Conservation (phyloP, 1,140 invertebrate genomes). For the Atopsyche davidsoni region DNA sequence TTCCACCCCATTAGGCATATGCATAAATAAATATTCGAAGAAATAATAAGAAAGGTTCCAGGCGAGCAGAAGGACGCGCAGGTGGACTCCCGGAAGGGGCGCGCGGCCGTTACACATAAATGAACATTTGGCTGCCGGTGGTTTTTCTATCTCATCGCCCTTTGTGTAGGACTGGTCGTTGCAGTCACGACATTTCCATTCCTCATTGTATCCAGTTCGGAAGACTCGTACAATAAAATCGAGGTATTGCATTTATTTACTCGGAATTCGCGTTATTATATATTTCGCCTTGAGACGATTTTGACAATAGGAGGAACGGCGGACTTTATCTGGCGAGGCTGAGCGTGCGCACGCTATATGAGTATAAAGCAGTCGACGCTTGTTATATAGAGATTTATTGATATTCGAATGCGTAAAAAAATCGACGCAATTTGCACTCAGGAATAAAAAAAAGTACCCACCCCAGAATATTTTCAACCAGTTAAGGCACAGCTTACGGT, state of each 20-base stretch:
- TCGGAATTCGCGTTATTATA: background rate
- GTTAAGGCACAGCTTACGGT: no score
- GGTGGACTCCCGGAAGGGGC: constrained; percentile 9
- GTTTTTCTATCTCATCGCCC: constrained; percentile 17
- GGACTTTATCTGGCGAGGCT: no score
- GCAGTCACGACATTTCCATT: constrained; percentile 15
- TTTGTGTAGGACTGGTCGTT: constrained; percentile 9
- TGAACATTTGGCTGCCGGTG: constrained; percentile 27
- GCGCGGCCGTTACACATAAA: constrained; percentile 28
- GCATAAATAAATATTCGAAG: constrained; percentile 29
- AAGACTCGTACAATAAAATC: background rate
- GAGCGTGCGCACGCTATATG: no score
- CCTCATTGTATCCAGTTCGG: constrained; percentile 9
- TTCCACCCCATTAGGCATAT: constrained; percentile 25
- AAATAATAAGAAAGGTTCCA: constrained; percentile 17
- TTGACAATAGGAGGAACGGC: constrained; percentile 2
- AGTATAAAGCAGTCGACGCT: no score
- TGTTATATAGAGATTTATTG: no score
- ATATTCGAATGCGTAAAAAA: no score
- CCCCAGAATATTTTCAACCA: no score
- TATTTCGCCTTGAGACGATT: background rate
- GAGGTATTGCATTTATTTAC: background rate
- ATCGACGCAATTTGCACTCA: no score
- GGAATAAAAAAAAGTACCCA: no score
- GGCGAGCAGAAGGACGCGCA: constrained; percentile 20